Evolutionary conservation across 2,797 vertebrate species (phyloP).

Genomic region (Enteromius treurensis): DNA sequence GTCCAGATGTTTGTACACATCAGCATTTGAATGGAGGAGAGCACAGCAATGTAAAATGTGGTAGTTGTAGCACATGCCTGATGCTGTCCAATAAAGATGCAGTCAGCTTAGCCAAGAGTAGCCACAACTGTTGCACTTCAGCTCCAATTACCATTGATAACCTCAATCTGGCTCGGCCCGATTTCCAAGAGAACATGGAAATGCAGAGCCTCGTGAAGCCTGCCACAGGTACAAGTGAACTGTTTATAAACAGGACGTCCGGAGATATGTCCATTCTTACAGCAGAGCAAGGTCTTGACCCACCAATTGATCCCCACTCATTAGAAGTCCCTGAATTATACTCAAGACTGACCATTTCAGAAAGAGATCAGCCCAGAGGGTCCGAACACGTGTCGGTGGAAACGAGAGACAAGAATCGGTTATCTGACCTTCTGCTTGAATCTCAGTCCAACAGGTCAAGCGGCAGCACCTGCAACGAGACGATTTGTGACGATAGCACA

Average conservation of each 20-base stretch:
- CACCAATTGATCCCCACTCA: conserved; percentile 69
- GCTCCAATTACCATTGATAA: conserved; percentile 73
- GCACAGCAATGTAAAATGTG: conserved; percentile 69
- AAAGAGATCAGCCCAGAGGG: conserved; percentile 62
- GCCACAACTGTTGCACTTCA: conserved; percentile 70
- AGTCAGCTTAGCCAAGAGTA: conserved; percentile 79
- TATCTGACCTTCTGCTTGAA: conserved; percentile 37
- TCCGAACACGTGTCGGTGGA: conserved; percentile 57
- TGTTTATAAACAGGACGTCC: conserved; percentile 68
- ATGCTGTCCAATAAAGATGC: conserved; percentile 80
- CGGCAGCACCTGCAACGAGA: conserved; percentile 60
- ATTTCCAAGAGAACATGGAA: conserved; percentile 53
- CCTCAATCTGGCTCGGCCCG: conserved; percentile 62
- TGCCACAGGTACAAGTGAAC: conserved; percentile 61
- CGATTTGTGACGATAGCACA: conserved; percentile 48
- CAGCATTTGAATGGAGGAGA: conserved; percentile 61
- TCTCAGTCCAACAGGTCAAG: conserved; percentile 57
- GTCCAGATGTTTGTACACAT: conserved; percentile 73
- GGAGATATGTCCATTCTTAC: conserved; percentile 61
- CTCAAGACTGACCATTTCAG: conserved; percentile 68
- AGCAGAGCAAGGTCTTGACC: conserved; percentile 61
- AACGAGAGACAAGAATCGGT: conserved; percentile 51
- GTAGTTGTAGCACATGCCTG: conserved; percentile 79
- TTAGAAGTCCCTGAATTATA: conserved; percentile 70
- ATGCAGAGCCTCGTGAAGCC: conserved; percentile 47